These are phyloP conservation scores for Leguminivora glycinivorella DNA, from an alignment of 1,140 invertebrate genomes.

Conservation along the genomic window DNA sequence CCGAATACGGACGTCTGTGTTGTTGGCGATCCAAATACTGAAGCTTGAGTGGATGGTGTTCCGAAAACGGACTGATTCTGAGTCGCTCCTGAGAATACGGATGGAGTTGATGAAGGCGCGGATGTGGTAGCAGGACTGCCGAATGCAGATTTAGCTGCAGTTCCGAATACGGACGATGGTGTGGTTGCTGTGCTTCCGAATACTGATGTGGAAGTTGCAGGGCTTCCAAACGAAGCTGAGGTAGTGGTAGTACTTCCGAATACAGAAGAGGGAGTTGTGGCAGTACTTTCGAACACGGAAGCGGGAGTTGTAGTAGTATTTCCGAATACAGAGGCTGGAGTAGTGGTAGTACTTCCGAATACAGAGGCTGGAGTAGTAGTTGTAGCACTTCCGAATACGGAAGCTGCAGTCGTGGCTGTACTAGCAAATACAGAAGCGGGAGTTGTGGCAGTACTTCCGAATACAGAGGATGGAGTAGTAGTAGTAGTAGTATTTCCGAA, in stretches of 20 bases:
- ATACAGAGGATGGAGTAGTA: not conserved
- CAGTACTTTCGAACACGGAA: constrained; percentile 35
- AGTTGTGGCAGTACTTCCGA: constrained; percentile 29
- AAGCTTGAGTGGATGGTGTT: constrained; percentile 43
- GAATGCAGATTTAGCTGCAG: constrained; percentile 11
- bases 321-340: constrained; percentile 45
- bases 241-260: constrained; percentile 34
- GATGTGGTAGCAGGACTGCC: constrained; percentile 25
- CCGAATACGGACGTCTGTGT: constrained; percentile 41
- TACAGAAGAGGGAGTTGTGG: constrained; percentile 1
- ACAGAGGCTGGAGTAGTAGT: constrained; percentile 42
- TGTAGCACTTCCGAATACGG: constrained; percentile 38
- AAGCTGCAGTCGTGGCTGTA: constrained; percentile 36
- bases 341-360: constrained; percentile 38
- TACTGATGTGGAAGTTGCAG: not conserved
- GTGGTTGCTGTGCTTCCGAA: constrained; percentile 35
- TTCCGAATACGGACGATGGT: constrained; percentile 26
- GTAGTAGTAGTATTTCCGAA: constrained; percentile 11
- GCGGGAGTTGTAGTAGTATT: constrained; percentile 38
- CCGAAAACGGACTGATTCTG: constrained; percentile 8
- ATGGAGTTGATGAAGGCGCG: constrained; percentile 36
- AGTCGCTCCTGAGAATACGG: constrained; percentile 41
- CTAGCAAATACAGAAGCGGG: constrained; percentile 37
- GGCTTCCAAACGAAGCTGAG: constrained; percentile 37
- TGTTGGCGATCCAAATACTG: constrained; percentile 41